Percentiles rank a stretch among this genome's conserved stretches.
Evolutionary conservation across 2,113 vertebrate species (phyloP).

Genomic region (Apaloderma vittatum): DNA sequence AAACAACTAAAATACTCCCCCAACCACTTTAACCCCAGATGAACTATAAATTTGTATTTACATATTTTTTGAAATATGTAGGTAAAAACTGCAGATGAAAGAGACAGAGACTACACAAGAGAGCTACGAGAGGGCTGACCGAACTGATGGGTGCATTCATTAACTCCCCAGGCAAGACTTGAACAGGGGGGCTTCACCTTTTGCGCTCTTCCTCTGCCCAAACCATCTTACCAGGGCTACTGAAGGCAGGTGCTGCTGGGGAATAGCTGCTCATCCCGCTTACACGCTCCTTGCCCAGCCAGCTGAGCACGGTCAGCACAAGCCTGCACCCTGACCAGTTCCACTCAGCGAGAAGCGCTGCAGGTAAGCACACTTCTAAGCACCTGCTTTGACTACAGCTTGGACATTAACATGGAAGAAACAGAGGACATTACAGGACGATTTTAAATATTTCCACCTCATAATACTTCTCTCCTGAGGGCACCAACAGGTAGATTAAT

Average conservation of each 20-base stretch:
- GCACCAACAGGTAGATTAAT: background rate
- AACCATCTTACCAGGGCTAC: background rate
- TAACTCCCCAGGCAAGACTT: accelerated
- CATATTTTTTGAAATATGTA: conserved; percentile 44
- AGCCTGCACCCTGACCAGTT: background rate
- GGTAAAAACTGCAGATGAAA: conserved; percentile 7
- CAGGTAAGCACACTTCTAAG: background rate
- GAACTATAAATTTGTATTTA: conserved; percentile 54
- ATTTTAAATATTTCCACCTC: background rate
- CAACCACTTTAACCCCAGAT: conserved; percentile 43
- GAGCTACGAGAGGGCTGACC: background rate
- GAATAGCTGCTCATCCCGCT: background rate
- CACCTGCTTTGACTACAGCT: background rate
- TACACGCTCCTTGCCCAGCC: accelerated
- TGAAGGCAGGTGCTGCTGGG: background rate
- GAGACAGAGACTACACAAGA: background rate
- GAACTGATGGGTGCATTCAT: background rate
- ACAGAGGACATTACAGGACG: conserved; percentile 10
- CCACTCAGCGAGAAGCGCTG: background rate
- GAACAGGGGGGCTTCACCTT: background rate
- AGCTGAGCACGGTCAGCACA: background rate
- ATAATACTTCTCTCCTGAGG: background rate
- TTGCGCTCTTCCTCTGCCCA: background rate
- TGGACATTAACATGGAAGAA: background rate
- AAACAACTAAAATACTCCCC: conserved; percentile 54